phyloP scores from a whole-genome alignment of 1,140 invertebrate genomes.

The Sitophilus oryzae region DNA sequence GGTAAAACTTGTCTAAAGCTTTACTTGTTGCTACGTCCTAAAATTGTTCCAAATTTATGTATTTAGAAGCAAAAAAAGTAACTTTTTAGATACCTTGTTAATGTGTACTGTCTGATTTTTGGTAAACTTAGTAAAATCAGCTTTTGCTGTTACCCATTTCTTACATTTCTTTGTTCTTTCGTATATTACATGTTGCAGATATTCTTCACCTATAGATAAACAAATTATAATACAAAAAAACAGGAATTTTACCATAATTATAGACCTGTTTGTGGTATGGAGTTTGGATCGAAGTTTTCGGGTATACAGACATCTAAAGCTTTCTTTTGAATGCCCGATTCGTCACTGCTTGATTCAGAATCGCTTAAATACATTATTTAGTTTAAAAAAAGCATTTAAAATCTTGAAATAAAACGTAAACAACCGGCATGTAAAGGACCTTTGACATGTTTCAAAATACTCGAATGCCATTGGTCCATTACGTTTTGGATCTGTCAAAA shows the following conservation, averaged over 20 bases:
- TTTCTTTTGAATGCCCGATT: slow-evolving; percentile 30
- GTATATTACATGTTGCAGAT: slow-evolving; percentile 41
- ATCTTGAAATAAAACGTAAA: slow-evolving; percentile 9
- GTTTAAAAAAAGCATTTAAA: too few relatives aligned
- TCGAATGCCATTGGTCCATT: slow-evolving; percentile 1
- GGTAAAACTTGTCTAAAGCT: slow-evolving; percentile 34
- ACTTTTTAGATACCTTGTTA: slow-evolving; percentile 20
- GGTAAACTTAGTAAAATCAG: slow-evolving; percentile 31
- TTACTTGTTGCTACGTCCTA: slow-evolving; percentile 17
- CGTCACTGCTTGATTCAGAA: slow-evolving; percentile 24
- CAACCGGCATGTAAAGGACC: too few relatives aligned
- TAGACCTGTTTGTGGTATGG: slow-evolving; percentile 37
- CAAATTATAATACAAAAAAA: background rate
- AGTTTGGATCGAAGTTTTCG: slow-evolving; percentile 39
- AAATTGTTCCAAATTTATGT: slow-evolving; percentile 4
- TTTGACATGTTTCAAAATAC: slow-evolving; percentile 12
- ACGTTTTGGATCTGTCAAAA: too few relatives aligned
- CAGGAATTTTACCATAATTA: background rate
- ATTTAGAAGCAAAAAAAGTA: slow-evolving; percentile 10
- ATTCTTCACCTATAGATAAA: slow-evolving; percentile 38
- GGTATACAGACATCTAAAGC: slow-evolving; percentile 39
- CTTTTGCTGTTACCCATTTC: slow-evolving; percentile 31
- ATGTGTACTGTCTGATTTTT: slow-evolving; percentile 31
- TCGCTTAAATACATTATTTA: slow-evolving; percentile 21
- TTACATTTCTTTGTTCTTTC: slow-evolving; percentile 35